Conservation (phyloP, 2,113 vertebrate genomes). For the Leiothrix lutea region DNA sequence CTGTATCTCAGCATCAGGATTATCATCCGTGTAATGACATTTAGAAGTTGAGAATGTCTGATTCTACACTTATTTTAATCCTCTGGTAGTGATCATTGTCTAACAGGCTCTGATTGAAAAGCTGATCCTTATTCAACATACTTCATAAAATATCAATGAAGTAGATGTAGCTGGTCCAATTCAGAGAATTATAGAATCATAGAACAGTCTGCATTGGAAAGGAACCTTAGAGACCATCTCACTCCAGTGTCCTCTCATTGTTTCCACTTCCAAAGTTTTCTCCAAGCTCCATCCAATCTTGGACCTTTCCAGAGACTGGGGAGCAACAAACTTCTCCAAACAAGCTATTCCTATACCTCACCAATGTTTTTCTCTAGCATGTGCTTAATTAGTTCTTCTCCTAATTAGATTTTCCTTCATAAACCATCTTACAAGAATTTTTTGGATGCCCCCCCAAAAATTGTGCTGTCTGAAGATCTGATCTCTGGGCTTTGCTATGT, state of each 20-base stretch:
- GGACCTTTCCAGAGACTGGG: not conserved
- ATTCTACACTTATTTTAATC: not conserved
- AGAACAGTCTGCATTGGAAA: not conserved
- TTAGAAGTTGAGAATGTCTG: not conserved
- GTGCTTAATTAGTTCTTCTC: not conserved
- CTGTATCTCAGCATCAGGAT: not conserved
- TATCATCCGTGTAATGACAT: not conserved
- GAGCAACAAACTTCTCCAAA: not conserved
- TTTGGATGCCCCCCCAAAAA: not conserved
- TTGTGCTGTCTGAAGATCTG: fast-evolving
- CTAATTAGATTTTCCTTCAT: not conserved
- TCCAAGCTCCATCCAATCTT: not conserved
- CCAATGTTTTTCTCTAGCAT: not conserved
- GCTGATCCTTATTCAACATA: not conserved
- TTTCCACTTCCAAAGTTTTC: not conserved
- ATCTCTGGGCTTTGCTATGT: fast-evolving
- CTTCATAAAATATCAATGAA: not conserved
- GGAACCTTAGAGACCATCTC: not conserved
- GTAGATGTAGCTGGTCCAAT: not conserved
- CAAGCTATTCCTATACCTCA: fast-evolving
- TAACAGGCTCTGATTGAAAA: not conserved
- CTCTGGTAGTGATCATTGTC: not conserved
- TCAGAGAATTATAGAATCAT: not conserved
- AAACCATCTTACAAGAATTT: not conserved
- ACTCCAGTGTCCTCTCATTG: not conserved